Evolutionary conservation across 2,888 invertebrate species (phyloP).

Genomic region (Hyles lineata): DNA sequence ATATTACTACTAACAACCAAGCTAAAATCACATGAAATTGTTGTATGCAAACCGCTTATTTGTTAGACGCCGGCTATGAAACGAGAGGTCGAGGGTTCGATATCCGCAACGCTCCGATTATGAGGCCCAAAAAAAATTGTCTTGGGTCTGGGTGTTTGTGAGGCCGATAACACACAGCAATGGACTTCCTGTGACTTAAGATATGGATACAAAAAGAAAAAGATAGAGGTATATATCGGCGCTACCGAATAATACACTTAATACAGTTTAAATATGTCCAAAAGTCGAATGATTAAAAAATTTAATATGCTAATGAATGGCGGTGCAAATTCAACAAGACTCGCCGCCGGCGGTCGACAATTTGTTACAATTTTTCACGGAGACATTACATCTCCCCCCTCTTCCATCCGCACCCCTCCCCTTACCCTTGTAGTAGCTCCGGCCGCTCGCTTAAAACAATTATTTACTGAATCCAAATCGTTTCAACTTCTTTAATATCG

Average conservation of each 20-base stretch:
- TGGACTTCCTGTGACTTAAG: no score
- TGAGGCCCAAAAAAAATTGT: no score
- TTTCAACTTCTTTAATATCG: not conserved
- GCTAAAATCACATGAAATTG: no score
- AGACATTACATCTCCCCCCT: not conserved
- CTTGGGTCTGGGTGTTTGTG: no score
- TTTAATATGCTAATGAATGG: constrained; percentile 18
- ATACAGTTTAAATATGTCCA: not conserved
- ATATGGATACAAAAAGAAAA: not conserved
- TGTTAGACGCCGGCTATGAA: no score
- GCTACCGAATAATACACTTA: not conserved
- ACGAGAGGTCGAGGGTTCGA: no score
- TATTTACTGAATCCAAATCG: constrained; percentile 12
- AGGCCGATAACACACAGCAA: no score
- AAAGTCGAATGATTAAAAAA: not conserved
- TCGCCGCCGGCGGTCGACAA: not conserved
- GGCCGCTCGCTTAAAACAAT: not conserved
- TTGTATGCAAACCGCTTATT: no score
- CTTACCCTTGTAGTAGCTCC: not conserved
- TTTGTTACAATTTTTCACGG: constrained; percentile 18
- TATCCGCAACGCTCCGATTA: no score
- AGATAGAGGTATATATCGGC: no score
- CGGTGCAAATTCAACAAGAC: constrained; percentile 5
- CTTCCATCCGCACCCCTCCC: not conserved
- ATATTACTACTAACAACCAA: no score